A percentile compares a stretch with the other conserved stretches of the same genome.
Conservation (phyloP, 2,797 vertebrate genomes). For the Prionace glauca region DNA sequence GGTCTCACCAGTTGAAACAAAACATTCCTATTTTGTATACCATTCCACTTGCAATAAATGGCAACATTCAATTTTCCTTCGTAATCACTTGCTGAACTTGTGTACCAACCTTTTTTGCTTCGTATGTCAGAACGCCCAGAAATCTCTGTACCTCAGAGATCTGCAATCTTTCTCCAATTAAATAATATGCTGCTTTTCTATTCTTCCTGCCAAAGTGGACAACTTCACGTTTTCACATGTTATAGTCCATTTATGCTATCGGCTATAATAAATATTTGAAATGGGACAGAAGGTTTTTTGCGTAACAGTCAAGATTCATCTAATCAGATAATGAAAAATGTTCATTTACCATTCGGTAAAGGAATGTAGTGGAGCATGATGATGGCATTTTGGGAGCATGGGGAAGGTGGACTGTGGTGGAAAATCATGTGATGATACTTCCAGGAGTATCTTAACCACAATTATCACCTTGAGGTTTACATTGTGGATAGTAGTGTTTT, state of each 20-base stretch:
- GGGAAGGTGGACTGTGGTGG: not conserved
- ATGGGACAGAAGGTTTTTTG: not conserved
- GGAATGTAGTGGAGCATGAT: not conserved
- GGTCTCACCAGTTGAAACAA: too few species aligned
- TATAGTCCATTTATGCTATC: not conserved
- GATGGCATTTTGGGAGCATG: not conserved
- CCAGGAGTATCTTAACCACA: not conserved
- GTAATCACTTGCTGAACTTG: too few species aligned
- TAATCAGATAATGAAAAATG: not conserved
- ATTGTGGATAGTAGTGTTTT: not conserved
- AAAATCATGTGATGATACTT: not conserved
- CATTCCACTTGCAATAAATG: too few species aligned
- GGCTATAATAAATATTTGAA: not conserved
- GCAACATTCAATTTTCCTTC: too few species aligned
- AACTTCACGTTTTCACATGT: too few species aligned
- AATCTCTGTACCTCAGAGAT: too few species aligned
- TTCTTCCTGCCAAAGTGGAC: too few species aligned
- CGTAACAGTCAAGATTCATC: not conserved
- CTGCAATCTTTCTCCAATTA: too few species aligned
- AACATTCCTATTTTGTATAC: too few species aligned
- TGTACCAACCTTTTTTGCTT: too few species aligned
- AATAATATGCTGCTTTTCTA: too few species aligned
- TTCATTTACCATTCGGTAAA: not conserved
- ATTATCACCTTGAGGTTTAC: not conserved
- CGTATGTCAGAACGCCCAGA: too few species aligned